These are phyloP conservation scores for Formica exsecta DNA, from an alignment of 1,140 invertebrate species.

Conservation along the genomic window DNA sequence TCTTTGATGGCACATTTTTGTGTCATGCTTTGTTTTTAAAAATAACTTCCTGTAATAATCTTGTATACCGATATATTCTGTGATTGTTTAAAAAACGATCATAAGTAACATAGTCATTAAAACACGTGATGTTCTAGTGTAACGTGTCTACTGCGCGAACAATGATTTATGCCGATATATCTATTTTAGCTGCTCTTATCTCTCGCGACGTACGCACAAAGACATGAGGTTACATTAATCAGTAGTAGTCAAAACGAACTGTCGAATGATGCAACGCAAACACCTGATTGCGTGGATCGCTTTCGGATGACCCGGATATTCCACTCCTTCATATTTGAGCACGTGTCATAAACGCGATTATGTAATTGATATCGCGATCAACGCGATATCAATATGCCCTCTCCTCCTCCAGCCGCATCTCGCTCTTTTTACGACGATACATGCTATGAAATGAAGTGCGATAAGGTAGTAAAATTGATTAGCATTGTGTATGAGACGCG, in stretches of 20 bases:
- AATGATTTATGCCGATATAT: constrained; percentile 54
- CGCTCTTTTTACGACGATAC: neutral
- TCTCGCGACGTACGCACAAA: constrained; percentile 19
- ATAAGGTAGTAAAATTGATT: neutral
- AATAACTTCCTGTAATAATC: constrained; percentile 9
- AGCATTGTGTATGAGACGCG: neutral
- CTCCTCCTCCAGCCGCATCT: neutral
- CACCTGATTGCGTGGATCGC: constrained; percentile 78
- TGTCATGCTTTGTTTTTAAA: neutral
- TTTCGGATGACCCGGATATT: constrained; percentile 47
- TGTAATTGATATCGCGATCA: constrained; percentile 47
- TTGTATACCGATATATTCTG: neutral
- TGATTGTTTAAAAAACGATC: constrained; percentile 34
- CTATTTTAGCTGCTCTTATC: constrained; percentile 26
- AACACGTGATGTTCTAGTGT: neutral
- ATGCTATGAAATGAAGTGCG: neutral
- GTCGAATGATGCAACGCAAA: constrained; percentile 79
- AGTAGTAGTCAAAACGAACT: constrained; percentile 14
- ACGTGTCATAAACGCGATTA: constrained; percentile 18
- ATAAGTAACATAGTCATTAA: constrained; percentile 20
- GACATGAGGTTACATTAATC: constrained; percentile 28
- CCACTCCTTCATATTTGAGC: neutral
- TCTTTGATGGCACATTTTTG: neutral
- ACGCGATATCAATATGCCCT: neutral
- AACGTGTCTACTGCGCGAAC: neutral